phyloP scores from a whole-genome alignment of 2,888 invertebrate species.

The Philonicus albiceps region DNA sequence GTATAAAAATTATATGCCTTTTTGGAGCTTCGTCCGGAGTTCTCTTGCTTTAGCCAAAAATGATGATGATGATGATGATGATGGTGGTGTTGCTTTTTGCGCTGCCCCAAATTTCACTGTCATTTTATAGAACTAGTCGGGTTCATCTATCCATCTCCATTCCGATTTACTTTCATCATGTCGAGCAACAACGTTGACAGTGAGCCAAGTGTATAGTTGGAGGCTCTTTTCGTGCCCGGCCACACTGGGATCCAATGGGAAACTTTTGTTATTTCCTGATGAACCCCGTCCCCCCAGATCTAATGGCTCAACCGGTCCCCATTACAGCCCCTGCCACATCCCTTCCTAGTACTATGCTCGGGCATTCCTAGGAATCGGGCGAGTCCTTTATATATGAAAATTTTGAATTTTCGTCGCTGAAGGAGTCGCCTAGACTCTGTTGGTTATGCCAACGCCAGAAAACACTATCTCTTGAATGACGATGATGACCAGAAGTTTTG shows the following conservation, averaged over 20 bases:
- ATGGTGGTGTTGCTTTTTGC: background rate
- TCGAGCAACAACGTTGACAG: background rate
- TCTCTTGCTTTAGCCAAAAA: background rate
- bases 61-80: background rate
- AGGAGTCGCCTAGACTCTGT: background rate
- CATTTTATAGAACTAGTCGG: background rate
- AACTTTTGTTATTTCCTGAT: background rate
- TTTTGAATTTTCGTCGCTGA: background rate
- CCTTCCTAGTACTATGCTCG: background rate
- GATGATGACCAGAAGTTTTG: background rate
- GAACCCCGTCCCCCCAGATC: background rate
- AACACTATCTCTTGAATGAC: background rate
- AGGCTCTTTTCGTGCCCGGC: background rate
- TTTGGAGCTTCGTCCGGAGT: background rate
- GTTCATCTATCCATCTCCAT: background rate
- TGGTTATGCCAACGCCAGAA: background rate
- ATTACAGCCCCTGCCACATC: background rate
- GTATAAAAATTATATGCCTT: background rate
- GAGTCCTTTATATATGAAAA: background rate
- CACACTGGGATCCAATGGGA: background rate
- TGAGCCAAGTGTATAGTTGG: background rate
- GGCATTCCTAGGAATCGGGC: background rate
- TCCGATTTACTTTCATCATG: background rate
- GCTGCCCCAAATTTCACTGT: background rate
- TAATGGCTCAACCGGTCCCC: background rate